These are phyloP conservation scores for Erinaceus europaeus DNA, from an alignment of 2,113 vertebrate genomes.

Conservation along the genomic window DNA sequence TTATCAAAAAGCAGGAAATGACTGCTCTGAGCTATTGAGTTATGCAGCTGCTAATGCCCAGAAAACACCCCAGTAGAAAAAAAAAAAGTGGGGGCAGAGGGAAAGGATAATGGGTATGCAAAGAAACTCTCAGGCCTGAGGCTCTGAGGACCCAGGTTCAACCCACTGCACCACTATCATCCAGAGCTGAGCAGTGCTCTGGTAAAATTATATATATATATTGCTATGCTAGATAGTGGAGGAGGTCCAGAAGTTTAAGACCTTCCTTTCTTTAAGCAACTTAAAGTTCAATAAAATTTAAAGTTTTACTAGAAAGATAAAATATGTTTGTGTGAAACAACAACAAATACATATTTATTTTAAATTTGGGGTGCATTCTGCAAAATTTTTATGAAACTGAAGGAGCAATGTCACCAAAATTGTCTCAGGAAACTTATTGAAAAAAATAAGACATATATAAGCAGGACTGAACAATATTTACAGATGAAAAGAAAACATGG, in stretches of 20 bases:
- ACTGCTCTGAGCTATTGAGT: no score
- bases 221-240: background rate
- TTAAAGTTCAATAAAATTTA: conserved; percentile 16
- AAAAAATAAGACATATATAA: background rate
- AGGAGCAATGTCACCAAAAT: background rate
- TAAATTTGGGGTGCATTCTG: background rate
- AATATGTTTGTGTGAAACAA: background rate
- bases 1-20: no score
- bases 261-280: background rate
- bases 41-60: no score
- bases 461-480: background rate
- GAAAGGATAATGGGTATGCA: no score
- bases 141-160: no score
- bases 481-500: conserved; percentile 12
- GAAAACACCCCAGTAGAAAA: no score
- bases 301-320: background rate
- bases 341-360: background rate
- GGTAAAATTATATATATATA: no score
- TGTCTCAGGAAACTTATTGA: background rate
- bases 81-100: no score
- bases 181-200: no score
- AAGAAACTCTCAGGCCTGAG: no score
- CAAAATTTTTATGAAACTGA: background rate
- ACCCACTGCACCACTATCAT: no score
- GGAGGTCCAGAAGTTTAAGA: background rate